Evolutionary conservation across 2,888 invertebrate species (phyloP).

Genomic region (Cryptosula pallasiana): DNA sequence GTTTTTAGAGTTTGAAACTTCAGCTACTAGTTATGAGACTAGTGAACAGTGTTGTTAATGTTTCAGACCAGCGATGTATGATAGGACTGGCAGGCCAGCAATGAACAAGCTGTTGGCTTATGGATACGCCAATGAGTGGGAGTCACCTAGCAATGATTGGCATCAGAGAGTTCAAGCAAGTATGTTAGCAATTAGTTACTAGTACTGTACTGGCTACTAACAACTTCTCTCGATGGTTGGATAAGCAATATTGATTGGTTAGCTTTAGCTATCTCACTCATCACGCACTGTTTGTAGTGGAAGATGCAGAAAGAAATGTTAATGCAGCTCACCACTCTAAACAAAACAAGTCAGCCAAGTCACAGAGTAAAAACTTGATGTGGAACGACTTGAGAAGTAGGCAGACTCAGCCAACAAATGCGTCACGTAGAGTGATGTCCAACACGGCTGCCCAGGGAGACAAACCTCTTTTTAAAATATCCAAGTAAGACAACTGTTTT

Average conservation of each 20-base stretch:
- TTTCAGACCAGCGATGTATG: conserved; percentile 19
- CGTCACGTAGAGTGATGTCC: not conserved
- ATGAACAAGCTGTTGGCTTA: conserved; percentile 25
- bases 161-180: not conserved
- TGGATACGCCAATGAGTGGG: conserved; percentile 21
- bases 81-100: not conserved
- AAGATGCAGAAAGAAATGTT: conserved; percentile 9
- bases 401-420: conserved; percentile 15
- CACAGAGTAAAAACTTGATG: not conserved
- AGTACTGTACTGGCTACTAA: too few species aligned
- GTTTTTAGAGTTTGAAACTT: not conserved
- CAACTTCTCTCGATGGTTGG: too few species aligned
- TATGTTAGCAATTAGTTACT: too few species aligned
- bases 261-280: too few species aligned
- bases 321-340: not conserved
- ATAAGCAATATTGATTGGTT: too few species aligned
- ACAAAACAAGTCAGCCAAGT: not conserved
- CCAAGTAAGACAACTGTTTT: conserved; percentile 9
- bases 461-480: not conserved
- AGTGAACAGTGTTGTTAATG: too few species aligned
- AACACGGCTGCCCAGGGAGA: not conserved
- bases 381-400: conserved; percentile 9
- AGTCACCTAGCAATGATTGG: conserved; percentile 6
- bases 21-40: not conserved
- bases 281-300: not conserved